Percentiles rank a stretch among this genome's conserved stretches.
These are phyloP conservation scores for Anorthoa munda DNA, from an alignment of 2,888 invertebrate genomes.

Conservation along the genomic window DNA sequence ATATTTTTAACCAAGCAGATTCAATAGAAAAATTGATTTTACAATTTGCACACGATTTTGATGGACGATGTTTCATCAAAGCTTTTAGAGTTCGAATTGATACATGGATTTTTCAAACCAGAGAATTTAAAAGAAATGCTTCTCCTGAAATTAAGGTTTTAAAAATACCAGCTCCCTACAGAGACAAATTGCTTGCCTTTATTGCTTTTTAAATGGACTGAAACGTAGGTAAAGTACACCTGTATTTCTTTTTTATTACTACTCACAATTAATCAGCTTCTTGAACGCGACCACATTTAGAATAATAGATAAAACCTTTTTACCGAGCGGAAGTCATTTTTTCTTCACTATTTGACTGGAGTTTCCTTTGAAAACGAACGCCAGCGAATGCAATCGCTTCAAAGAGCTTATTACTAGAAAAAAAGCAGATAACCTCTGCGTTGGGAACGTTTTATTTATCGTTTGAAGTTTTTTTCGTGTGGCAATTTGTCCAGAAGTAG, in stretches of 20 bases:
- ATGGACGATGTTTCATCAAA: constrained; percentile 24
- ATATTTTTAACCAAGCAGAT: constrained; percentile 43
- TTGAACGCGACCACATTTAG: constrained; percentile 16
- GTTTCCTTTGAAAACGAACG: constrained; percentile 51
- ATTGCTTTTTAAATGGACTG: constrained; percentile 23
- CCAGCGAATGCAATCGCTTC: constrained; percentile 52
- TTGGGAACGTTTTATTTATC: constrained; percentile 45
- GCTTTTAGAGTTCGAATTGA: constrained; percentile 22
- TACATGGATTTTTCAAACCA: constrained; percentile 12
- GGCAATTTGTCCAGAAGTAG: constrained; percentile 21
- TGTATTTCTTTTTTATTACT: constrained; percentile 32
- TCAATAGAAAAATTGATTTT: constrained; percentile 36
- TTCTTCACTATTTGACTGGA: constrained; percentile 54
- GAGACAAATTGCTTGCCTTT: constrained; percentile 30
- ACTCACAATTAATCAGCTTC: constrained; percentile 38
- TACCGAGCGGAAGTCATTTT: constrained; percentile 35
- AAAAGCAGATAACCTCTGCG: constrained; percentile 51
- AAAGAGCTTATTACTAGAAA: constrained; percentile 66
- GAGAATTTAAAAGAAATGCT: background rate
- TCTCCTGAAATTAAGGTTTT: background rate
- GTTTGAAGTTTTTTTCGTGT: constrained; percentile 46
- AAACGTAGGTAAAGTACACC: constrained; percentile 13
- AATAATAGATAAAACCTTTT: constrained; percentile 36
- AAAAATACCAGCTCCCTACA: constrained; percentile 7
- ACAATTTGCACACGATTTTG: constrained; percentile 34